Evolutionary conservation across 1,140 invertebrate genomes (phyloP).

Genomic region (Drosophila miranda): DNA sequence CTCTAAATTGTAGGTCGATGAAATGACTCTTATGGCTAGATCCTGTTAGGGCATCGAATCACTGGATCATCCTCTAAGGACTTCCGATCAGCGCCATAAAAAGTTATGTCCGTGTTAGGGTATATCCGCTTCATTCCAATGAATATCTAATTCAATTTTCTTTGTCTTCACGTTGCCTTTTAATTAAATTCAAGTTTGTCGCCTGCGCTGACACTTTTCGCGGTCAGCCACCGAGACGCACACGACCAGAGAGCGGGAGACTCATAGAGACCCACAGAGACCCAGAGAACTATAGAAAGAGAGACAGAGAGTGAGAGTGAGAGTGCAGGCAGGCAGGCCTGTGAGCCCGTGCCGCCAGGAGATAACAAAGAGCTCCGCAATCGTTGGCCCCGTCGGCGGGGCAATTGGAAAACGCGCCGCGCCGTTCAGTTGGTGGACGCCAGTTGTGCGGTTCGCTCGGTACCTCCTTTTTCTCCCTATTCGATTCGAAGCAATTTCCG

Average conservation of each 20-base stretch:
- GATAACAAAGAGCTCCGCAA: constrained; percentile 48
- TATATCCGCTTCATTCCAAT: constrained; percentile 24
- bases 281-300: constrained; percentile 31
- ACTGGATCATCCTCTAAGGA: not conserved
- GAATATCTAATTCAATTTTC: constrained; percentile 23
- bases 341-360: constrained; percentile 24
- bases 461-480: constrained; percentile 49
- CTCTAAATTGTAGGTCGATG: too few species aligned
- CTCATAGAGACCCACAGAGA: constrained; percentile 9
- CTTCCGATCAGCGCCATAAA: not conserved
- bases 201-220: constrained; percentile 65
- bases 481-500: constrained; percentile 9
- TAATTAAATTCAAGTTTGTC: constrained; percentile 80
- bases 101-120: constrained; percentile 5
- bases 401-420: constrained; percentile 45
- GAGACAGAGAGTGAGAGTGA: constrained; percentile 16
- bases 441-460: constrained; percentile 67
- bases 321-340: constrained; percentile 13
- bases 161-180: constrained; percentile 44
- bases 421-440: constrained; percentile 66
- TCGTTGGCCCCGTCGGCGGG: constrained; percentile 34
- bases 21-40: too few species aligned
- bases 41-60: too few species aligned
- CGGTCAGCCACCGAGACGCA: constrained; percentile 44
- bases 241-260: constrained; percentile 34